phyloP scores from a whole-genome alignment of 2,797 vertebrate species.

The Streptopelia turtur region DNA sequence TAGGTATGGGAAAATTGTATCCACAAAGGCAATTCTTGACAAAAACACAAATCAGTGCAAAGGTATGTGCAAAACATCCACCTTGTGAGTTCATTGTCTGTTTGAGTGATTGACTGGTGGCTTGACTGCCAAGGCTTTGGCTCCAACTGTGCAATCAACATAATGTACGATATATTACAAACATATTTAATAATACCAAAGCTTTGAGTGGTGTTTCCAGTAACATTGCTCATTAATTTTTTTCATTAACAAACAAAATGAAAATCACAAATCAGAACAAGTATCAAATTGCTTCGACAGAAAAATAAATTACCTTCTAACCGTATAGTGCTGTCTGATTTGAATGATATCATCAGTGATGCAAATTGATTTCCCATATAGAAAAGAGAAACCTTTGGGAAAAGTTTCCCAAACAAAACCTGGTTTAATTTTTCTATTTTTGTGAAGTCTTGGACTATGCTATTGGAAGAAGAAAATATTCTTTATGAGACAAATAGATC shows the following conservation, averaged over 20 bases:
- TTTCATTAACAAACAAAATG: slow-evolving; percentile 84
- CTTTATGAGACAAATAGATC: background rate
- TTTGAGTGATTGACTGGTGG: slow-evolving; percentile 2
- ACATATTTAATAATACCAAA: slow-evolving; percentile 65
- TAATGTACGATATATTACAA: slow-evolving; percentile 49
- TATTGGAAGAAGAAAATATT: background rate
- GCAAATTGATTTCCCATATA: slow-evolving; percentile 79
- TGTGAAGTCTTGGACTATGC: slow-evolving; percentile 7
- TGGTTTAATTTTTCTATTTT: slow-evolving; percentile 49
- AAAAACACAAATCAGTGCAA: slow-evolving; percentile 99
- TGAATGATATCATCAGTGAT: slow-evolving; percentile 78
- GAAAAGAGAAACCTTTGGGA: slow-evolving; percentile 65
- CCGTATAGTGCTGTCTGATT: slow-evolving; percentile 73
- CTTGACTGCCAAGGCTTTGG: slow-evolving; percentile 19
- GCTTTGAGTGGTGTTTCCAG: slow-evolving; percentile 75
- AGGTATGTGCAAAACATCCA: slow-evolving; percentile 82
- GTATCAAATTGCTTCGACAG: slow-evolving; percentile 76
- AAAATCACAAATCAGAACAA: slow-evolving; percentile 82
- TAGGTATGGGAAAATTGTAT: slow-evolving; percentile 98
- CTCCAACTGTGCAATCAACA: slow-evolving; percentile 46
- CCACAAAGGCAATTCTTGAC: slow-evolving; percentile 98
- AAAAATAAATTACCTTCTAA: slow-evolving; percentile 80
- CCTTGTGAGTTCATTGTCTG: background rate
- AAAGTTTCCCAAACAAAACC: slow-evolving; percentile 58
- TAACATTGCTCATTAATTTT: slow-evolving; percentile 82